Percentiles rank a stretch among this genome's conserved stretches.
These are phyloP conservation scores for Scalopus aquaticus DNA, from an alignment of 2,113 vertebrate genomes.

Conservation along the genomic window DNA sequence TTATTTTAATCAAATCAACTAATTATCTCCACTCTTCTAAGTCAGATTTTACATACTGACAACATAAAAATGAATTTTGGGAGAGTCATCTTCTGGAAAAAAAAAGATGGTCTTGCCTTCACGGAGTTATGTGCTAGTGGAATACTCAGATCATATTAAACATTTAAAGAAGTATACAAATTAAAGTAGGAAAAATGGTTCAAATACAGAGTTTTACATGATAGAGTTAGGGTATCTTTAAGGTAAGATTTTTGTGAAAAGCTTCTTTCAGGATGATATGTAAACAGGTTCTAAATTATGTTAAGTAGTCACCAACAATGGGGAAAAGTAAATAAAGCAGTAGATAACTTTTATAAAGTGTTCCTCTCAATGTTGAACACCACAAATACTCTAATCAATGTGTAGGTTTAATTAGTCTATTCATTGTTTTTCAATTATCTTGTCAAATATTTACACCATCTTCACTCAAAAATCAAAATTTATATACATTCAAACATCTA, in stretches of 20 bases:
- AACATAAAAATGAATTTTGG: neutral
- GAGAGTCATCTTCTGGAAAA: neutral
- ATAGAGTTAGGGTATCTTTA: neutral
- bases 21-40: neutral
- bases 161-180: neutral
- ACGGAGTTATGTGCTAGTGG: neutral
- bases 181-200: neutral
- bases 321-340: neutral
- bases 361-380: neutral
- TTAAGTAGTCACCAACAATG: neutral
- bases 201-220: neutral
- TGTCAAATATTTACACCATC: neutral
- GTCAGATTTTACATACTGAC: neutral
- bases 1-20: neutral
- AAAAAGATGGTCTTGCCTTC: neutral
- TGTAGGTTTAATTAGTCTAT: neutral
- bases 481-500: neutral
- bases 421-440: neutral
- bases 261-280: neutral
- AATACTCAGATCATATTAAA: neutral
- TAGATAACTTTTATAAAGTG: neutral
- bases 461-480: neutral
- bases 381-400: neutral
- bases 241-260: neutral
- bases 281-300: neutral